Percentiles rank a stretch among this genome's conserved stretches.
phyloP scores from a whole-genome alignment of 53 echinoderm and acorn worm species.

The Echinarachnius parma region DNA sequence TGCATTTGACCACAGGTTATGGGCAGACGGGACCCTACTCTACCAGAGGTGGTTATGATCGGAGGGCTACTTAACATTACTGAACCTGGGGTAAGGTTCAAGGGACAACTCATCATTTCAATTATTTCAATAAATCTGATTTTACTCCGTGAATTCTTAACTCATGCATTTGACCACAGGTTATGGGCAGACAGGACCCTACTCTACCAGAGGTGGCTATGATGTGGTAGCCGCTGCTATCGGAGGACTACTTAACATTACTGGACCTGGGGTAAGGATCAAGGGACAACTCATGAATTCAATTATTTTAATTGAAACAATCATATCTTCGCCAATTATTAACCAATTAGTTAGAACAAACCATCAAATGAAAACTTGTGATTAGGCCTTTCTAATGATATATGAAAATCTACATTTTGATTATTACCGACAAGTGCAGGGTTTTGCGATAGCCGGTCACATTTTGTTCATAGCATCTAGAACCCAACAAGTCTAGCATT shows the following conservation, averaged over 20 bases:
- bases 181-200: slow-evolving; percentile 78
- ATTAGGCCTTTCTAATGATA: too few species aligned
- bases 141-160: too few species aligned
- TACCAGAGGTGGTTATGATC: slow-evolving; percentile 77
- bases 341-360: too few species aligned
- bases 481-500: too few species aligned
- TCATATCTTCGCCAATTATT: background rate
- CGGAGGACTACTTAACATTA: slow-evolving; percentile 87
- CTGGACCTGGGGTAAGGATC: slow-evolving; percentile 67
- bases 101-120: too few species aligned
- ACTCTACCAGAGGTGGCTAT: slow-evolving; percentile 70
- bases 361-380: too few species aligned
- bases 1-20: slow-evolving; percentile 67
- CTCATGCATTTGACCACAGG: too few species aligned
- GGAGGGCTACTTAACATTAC: slow-evolving; percentile 88
- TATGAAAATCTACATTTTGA: too few species aligned
- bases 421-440: too few species aligned
- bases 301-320: background rate
- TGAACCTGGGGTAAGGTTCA: slow-evolving; percentile 71
- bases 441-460: too few species aligned
- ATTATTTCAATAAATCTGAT: too few species aligned
- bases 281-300: background rate
- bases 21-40: slow-evolving; percentile 80
- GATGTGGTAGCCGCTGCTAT: slow-evolving; percentile 86
- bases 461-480: too few species aligned